Evolutionary conservation across 2,797 vertebrate genomes (phyloP).

Genomic region (Cynodonichthys magdalenae): DNA sequence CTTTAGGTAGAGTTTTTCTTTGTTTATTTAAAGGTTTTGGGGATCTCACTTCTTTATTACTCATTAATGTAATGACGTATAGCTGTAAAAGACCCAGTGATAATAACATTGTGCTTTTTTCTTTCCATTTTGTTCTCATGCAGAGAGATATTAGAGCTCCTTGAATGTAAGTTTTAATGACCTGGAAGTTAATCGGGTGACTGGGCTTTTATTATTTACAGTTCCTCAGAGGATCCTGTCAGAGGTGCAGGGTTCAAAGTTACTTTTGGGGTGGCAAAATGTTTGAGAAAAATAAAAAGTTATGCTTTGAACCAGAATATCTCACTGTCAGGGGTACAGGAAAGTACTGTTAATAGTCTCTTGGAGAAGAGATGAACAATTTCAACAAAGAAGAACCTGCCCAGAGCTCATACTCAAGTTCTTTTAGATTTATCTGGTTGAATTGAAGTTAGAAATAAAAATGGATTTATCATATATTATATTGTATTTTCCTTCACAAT

Average conservation of each 20-base stretch:
- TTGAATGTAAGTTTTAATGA: slow-evolving; percentile 28
- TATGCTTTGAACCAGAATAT: background rate
- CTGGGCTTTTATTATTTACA: slow-evolving; percentile 1
- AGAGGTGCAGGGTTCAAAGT: background rate
- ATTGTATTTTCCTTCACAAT: too few relatives aligned
- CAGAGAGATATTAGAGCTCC: slow-evolving; percentile 1
- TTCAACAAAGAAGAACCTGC: too few relatives aligned
- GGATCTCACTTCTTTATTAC: too few relatives aligned
- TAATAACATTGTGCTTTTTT: background rate
- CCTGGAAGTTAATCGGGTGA: slow-evolving; percentile 18
- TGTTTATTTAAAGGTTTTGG: too few relatives aligned
- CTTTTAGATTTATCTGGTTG: background rate
- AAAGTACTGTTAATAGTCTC: background rate
- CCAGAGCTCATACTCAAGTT: too few relatives aligned
- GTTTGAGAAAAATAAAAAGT: background rate
- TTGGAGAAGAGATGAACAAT: too few relatives aligned
- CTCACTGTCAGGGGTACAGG: background rate
- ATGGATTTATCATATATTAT: too few relatives aligned
- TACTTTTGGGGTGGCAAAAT: background rate
- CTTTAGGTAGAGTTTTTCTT: too few relatives aligned
- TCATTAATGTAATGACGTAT: background rate
- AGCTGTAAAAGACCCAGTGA: background rate
- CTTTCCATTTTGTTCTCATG: slow-evolving; percentile 25
- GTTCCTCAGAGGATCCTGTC: background rate
- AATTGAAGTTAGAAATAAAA: background rate